phyloP scores from a whole-genome alignment of 2,113 vertebrate genomes.

The Chionomys nivalis region DNA sequence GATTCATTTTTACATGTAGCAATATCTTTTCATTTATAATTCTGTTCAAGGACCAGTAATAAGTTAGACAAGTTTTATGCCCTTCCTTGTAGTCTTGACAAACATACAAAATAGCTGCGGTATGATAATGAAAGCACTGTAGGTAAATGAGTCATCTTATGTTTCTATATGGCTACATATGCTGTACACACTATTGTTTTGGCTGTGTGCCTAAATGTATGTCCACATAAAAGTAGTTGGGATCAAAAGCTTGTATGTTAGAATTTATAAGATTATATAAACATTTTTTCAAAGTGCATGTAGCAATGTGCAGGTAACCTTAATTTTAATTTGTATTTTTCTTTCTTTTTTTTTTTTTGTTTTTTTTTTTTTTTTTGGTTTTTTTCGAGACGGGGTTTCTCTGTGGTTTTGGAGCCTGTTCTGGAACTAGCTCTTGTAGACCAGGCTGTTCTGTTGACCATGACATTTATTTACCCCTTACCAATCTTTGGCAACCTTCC shows the following conservation, averaged over 20 bases:
- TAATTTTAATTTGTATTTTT: conserved; percentile 2
- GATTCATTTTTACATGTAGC: neutral
- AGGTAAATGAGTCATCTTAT: neutral
- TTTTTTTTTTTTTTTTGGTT: too few species aligned
- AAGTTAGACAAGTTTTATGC: neutral
- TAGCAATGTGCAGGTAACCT: neutral
- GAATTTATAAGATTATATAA: neutral
- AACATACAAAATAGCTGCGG: neutral
- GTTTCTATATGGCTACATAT: neutral
- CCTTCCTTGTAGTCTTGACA: neutral
- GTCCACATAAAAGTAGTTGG: neutral
- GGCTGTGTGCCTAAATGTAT: neutral
- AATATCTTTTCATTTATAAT: neutral
- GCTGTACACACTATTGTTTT: neutral
- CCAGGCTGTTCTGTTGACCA: neutral
- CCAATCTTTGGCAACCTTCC: neutral
- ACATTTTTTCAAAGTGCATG: neutral
- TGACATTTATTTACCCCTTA: neutral
- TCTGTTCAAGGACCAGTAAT: neutral
- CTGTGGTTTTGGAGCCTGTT: too few species aligned
- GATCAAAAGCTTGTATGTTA: neutral
- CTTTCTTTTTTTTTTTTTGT: too few species aligned
- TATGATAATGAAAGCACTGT: neutral
- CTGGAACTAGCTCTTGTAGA: too few species aligned
- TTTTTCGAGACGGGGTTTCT: too few species aligned